phyloP scores from a whole-genome alignment of 2,797 vertebrate genomes.

The Fundulus diaphanus region DNA sequence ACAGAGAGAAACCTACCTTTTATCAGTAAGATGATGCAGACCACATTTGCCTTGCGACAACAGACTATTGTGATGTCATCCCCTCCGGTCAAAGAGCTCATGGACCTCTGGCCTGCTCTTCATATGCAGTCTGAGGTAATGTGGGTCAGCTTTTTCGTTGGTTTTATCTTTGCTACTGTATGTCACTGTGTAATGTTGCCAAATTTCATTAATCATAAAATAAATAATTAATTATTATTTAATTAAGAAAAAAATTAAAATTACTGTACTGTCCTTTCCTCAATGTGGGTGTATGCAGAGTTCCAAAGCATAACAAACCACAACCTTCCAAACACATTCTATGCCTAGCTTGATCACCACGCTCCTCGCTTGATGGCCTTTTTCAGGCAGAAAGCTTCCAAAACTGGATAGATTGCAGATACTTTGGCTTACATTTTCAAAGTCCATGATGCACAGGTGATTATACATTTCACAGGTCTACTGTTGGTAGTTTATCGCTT shows the following conservation, averaged over 20 bases:
- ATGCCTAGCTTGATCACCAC: background rate
- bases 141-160: background rate
- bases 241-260: background rate
- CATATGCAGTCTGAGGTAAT: background rate
- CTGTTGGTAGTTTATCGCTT: background rate
- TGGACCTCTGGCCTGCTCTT: background rate
- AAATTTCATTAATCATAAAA: no score
- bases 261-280: background rate
- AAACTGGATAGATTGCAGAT: background rate
- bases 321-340: background rate
- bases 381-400: background rate
- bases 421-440: background rate
- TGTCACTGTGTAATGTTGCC: no score
- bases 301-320: background rate
- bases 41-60: no score
- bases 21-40: no score
- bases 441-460: no score
- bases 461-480: background rate
- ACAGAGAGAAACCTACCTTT: background rate
- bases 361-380: background rate
- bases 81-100: background rate
- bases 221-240: no score
- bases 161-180: no score
- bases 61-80: no score
- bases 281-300: background rate